Evolutionary conservation across 2,888 invertebrate species (phyloP).

Genomic region (Phorcus lineatus): DNA sequence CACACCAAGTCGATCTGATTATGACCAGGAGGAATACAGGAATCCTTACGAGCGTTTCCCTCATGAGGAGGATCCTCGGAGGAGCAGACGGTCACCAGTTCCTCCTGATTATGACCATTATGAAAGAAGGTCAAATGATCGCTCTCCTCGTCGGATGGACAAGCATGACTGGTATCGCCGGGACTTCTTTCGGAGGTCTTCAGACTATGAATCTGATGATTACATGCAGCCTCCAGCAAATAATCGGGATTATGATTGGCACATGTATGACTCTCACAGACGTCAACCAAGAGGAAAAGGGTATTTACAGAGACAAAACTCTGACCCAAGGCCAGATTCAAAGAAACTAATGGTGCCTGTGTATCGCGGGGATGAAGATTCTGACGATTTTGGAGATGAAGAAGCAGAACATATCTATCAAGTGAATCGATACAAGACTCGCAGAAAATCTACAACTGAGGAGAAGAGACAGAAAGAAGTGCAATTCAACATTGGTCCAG

Average conservation of each 20-base stretch:
- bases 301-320: background rate
- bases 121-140: background rate
- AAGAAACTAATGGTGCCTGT: background rate
- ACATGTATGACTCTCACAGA: conserved; percentile 1
- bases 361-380: conserved; percentile 18
- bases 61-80: conserved; percentile 1
- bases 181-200: background rate
- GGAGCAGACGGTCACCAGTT: background rate
- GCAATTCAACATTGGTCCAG: background rate
- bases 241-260: background rate
- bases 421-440: background rate
- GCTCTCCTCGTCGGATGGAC: background rate
- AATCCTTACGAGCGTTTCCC: background rate
- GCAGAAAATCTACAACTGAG: background rate
- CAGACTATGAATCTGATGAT: background rate
- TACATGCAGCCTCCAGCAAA: background rate
- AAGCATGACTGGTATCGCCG: background rate
- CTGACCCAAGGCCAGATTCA: background rate
- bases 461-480: conserved; percentile 15
- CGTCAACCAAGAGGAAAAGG: background rate
- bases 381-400: conserved; percentile 21
- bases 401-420: conserved; percentile 22
- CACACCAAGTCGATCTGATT: background rate
- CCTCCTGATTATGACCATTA: background rate
- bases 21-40: conserved; percentile 3